Evolutionary conservation across 2,797 vertebrate genomes (phyloP).

Genomic region (Characodon lateralis): DNA sequence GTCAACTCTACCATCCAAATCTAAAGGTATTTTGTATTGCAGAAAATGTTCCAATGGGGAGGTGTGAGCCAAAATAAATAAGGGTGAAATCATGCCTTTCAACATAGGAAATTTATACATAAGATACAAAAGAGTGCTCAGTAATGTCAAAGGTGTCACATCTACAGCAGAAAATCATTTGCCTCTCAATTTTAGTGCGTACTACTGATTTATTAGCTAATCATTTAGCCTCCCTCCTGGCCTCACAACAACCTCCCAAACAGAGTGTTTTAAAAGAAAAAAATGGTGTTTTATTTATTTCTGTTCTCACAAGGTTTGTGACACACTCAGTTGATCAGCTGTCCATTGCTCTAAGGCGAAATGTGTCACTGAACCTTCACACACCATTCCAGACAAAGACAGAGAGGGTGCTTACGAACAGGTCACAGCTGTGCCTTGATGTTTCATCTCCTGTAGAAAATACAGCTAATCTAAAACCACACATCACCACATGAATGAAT

Average conservation of each 20-base stretch:
- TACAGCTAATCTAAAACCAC: not conserved
- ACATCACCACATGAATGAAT: not conserved
- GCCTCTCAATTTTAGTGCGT: not conserved
- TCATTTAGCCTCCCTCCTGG: not conserved
- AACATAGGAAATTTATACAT: not conserved
- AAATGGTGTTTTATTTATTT: not conserved
- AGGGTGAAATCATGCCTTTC: not conserved
- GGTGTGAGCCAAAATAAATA: not conserved
- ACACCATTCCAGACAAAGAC: constrained; percentile 14
- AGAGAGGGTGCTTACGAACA: constrained; percentile 5
- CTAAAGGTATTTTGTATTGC: not conserved
- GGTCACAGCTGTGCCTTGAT: constrained; percentile 1
- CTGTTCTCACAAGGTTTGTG: constrained; percentile 6
- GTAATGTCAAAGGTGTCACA: too few relatives aligned
- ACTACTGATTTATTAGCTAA: not conserved
- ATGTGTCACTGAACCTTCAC: not conserved
- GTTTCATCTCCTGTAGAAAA: not conserved
- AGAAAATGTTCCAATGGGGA: not conserved
- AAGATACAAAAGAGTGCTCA: not conserved
- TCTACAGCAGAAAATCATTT: too few relatives aligned
- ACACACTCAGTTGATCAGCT: not conserved
- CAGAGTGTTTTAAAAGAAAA: not conserved
- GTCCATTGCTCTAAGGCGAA: not conserved
- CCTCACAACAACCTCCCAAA: not conserved
- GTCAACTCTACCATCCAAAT: not conserved